Evolutionary conservation across 2,888 invertebrate genomes (phyloP), one percentile per base, ranked within the genome.

Genomic region (Eupithecia abbreviata): DNA sequence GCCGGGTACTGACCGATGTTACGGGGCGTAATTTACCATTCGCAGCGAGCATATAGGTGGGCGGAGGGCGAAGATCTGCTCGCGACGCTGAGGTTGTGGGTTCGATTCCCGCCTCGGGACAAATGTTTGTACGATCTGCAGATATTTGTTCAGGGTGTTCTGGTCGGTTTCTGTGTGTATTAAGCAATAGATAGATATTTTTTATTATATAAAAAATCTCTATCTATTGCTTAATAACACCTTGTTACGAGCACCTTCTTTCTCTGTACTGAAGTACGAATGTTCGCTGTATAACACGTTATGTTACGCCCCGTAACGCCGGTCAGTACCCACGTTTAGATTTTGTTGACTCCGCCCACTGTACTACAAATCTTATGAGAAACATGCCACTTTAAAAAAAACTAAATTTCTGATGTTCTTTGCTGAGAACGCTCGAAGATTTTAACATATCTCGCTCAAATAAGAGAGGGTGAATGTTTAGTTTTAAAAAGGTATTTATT

Each of bases 401-500:
- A 13, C 4, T 15, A 30, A 12, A 10, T 69, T 49, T 47, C 47
- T 12, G 69, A 69, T 47, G 69, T 69, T 69, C 47, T 69, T 30
- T 18, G 4, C 12, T 69, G n/a, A 18, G 68, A 69, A 30, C 45
- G 15, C 42, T 47, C 18, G 10, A 13, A 67, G n/a, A 47, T 69
- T 43, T 72, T 74, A 74, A 65, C 73, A 79, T 89, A 88, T 87
- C 85, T 88, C 89, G 91, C 91, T 92, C 92, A 92, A 91, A 90
- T 82, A 83, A 77, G 82, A 81, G 82, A 77, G 80, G 81, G 79
- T 82, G 83, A 81, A 84, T 86, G 84, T 43, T 87, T 90, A 86
- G 87, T 85, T 81, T 88, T 88, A 77, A 87, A 85, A 86, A 87
- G 84, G 86, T 91, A 90, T 92, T 92, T 92, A 92, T 91, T 91